Conservation (phyloP, 2,113 vertebrate genomes). For the Dromaius novaehollandiae region DNA sequence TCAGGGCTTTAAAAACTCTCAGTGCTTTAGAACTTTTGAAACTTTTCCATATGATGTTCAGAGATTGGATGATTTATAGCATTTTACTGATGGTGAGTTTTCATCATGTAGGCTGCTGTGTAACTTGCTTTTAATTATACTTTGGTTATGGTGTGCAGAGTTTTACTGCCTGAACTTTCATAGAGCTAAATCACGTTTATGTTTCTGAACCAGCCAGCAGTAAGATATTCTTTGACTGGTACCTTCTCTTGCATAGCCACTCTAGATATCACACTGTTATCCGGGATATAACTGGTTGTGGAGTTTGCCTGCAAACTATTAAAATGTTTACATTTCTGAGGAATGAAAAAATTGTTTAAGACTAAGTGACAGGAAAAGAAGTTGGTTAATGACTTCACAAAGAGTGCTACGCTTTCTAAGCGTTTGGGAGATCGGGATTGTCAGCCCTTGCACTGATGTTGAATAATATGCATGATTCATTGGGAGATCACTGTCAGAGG, state of each 20-base stretch:
- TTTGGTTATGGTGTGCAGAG: background rate
- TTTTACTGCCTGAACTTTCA: background rate
- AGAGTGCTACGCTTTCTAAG: background rate
- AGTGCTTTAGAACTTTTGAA: background rate
- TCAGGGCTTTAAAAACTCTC: background rate
- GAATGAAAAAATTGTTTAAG: background rate
- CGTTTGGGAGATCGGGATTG: background rate
- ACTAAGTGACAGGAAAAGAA: background rate
- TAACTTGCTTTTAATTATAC: background rate
- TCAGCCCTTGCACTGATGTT: background rate
- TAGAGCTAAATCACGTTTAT: background rate
- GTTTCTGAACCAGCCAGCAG: background rate
- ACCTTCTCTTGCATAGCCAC: background rate
- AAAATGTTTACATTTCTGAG: background rate
- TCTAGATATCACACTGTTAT: accelerated
- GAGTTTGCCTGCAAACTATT: background rate
- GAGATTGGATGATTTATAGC: background rate
- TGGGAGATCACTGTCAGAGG: accelerated
- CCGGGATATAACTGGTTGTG: background rate
- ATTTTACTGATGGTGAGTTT: background rate
- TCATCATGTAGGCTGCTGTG: background rate
- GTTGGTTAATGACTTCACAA: background rate
- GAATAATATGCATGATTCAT: background rate
- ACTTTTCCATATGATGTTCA: background rate
- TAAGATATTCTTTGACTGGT: background rate